Base-by-base conservation (phyloP, 2,888 invertebrate genomes). In the Ganaspis brasiliensis region DNA sequence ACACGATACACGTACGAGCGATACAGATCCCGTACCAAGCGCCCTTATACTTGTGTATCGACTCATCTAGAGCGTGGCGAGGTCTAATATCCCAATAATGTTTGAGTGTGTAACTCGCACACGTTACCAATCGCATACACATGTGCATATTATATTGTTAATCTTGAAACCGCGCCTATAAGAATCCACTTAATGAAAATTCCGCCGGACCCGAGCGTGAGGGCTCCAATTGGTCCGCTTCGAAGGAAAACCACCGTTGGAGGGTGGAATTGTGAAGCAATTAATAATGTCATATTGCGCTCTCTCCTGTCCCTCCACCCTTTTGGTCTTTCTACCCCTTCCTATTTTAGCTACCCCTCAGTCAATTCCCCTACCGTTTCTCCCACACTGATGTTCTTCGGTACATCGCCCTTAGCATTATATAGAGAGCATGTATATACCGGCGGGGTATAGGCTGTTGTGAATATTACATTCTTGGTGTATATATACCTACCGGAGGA, bases 381-480 rank as follows among this genome's bases (percentile, higher is more conserved):
- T 9, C 67, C 40, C 67, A 40, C 67, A 45, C 40, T 40, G 21
- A 75, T 78, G 75, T 75, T 79, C 79, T 79, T 73, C 77, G 79
- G 76, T 82, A 79, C 78, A 76, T 80, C 80, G 80, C 78, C 83
- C 81, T 79, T 80, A 77, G 79, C 74, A 73, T 40, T 52, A 67
- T 63, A 55, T 73, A 75, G 74, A 74, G 61, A 49, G 16, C 16
- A 49, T 49, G 16, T 67, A 77, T 73, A 21, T 67, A 24, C 37
- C 49, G 67, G 49, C 78, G 78, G 83, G 84, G 85, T 86, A 88
- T 86, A 85, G 88, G 87, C 87, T 90, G 89, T 89, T 90, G 89
- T 88, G 90, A 90, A 90, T 91, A 91, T 91, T 91, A 90, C 91
- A 91, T 90, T 91, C 88, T 87, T 87, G 81, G 86, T 87, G 85